Percentiles rank a stretch among this genome's conserved stretches.
These are phyloP conservation scores for Hymenopus coronatus DNA, from an alignment of 2,888 invertebrate species.

Conservation along the genomic window DNA sequence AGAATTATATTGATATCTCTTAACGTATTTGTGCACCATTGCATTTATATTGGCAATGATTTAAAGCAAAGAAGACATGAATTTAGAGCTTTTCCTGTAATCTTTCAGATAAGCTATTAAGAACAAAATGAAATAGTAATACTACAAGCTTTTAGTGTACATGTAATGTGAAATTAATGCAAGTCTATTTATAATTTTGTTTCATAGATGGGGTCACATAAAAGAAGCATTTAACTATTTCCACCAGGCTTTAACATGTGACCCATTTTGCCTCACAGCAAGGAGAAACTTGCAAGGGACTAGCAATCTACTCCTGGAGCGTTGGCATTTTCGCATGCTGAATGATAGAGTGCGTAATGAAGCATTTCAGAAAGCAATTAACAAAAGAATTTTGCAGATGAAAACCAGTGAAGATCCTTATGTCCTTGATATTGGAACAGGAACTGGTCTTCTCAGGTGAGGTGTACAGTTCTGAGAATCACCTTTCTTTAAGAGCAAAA, in stretches of 20 bases:
- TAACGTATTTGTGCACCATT: too few relatives aligned
- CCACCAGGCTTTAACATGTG: constrained; percentile 51
- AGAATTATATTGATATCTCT: too few relatives aligned
- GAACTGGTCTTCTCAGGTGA: constrained; percentile 67
- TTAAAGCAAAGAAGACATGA: too few relatives aligned
- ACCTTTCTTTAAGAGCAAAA: too few relatives aligned
- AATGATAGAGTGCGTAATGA: constrained; percentile 70
- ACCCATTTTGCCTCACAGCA: constrained; percentile 55
- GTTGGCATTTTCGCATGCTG: constrained; percentile 83
- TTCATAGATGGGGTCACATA: constrained; percentile 54
- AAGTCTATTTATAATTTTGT: neutral
- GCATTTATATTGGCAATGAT: too few relatives aligned
- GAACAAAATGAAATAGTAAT: neutral
- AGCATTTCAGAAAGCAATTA: constrained; percentile 63
- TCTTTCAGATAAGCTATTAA: neutral
- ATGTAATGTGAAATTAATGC: neutral
- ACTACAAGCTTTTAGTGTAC: neutral
- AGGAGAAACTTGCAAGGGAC: constrained; percentile 67
- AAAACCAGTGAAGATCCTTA: constrained; percentile 47
- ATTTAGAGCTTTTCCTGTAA: neutral
- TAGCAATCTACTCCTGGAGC: constrained; percentile 64
- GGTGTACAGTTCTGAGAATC: neutral
- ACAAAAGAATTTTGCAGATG: constrained; percentile 48
- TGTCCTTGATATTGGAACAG: constrained; percentile 74
- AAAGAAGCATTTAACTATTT: constrained; percentile 59